Base-by-base conservation (phyloP, 2,113 vertebrate genomes). In the Centropristis striata region DNA sequence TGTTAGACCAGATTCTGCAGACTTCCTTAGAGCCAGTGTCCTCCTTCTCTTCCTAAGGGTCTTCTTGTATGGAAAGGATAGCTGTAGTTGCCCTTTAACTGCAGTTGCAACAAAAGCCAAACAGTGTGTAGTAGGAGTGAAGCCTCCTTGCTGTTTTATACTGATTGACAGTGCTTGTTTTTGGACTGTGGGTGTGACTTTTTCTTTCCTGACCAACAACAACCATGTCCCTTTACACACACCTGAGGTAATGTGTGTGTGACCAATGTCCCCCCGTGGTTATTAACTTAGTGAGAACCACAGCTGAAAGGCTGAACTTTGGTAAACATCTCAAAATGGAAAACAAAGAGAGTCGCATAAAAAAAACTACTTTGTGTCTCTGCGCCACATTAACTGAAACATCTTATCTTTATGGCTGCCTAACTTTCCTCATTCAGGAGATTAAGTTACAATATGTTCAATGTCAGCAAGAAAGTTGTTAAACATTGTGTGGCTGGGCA, bases 101-200 rank as follows among this genome's bases (percentile, higher is more conserved):
- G 60, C 27, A 70, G 63, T 49, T 39, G 12, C 53, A 61, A 72
- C 28, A 18, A 32, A 36, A 47, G 57, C 4, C 60, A 37, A 47
- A 37, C 21, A 5, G 37, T 39, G 69, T 21, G 75, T 6, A 25
- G 65, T 25, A 39, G 49, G 25, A 80, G 66, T 8, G 36, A 58
- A 53, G 14, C 46, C 44, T 59, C 53, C 72, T 49, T 28, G 15
- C 12, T 20, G 25, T 37, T 67, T 44, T 64, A 1, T 60, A 53
- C 78, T 75, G 60, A 71, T 66, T 61, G 78, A 74, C 72, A 69
- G 49, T 20, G 23, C n/a, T 41, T 47, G 13, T 59, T 72, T 75
- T 79, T 68, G 57, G 46, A 74, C 58, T 78, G 80, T 76, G 84
- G 87, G 90, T 75, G 83, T 86, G 80, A 81, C 83, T 12, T 6